phyloP scores from a whole-genome alignment of 2,797 vertebrate species.

The Etheostoma nigrum region DNA sequence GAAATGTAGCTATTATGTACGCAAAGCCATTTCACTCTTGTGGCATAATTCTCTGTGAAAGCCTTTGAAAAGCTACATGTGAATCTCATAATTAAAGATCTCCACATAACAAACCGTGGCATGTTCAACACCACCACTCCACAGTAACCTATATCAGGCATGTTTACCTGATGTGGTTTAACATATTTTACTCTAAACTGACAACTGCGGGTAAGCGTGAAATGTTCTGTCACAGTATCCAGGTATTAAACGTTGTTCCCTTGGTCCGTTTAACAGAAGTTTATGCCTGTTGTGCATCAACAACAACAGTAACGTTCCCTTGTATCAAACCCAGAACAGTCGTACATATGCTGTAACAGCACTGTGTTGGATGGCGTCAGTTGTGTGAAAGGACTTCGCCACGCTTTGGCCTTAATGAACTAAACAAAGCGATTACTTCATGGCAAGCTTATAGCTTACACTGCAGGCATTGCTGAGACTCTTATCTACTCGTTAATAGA shows the following conservation, averaged over 20 bases:
- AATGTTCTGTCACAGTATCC: slow-evolving; percentile 15
- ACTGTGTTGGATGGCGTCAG: slow-evolving; percentile 35
- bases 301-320: slow-evolving; percentile 23
- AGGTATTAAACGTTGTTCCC: slow-evolving; percentile 7
- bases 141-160: slow-evolving; percentile 27
- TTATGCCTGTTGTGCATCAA: slow-evolving; percentile 27
- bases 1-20: slow-evolving; percentile 48
- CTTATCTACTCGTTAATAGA: slow-evolving; percentile 76
- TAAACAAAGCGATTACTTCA: slow-evolving; percentile 63
- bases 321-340: slow-evolving; percentile 51
- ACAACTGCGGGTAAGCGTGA: slow-evolving; percentile 14
- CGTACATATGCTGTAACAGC: slow-evolving; percentile 25
- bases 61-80: slow-evolving; percentile 33
- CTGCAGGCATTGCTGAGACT: slow-evolving; percentile 59
- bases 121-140: slow-evolving; percentile 11
- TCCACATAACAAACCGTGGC: slow-evolving; percentile 6
- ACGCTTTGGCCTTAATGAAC: slow-evolving; percentile 61
- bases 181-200: slow-evolving; percentile 28
- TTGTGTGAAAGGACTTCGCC: slow-evolving; percentile 48
- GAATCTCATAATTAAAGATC: slow-evolving; percentile 46
- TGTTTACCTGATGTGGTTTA: slow-evolving; percentile 22
- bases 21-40: slow-evolving; percentile 36
- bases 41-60: slow-evolving; percentile 46
- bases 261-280: slow-evolving; percentile 32
- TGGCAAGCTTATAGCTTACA: slow-evolving; percentile 45